Base-by-base conservation (phyloP, 2,888 invertebrate genomes). In the Eupeodes luniger region DNA sequence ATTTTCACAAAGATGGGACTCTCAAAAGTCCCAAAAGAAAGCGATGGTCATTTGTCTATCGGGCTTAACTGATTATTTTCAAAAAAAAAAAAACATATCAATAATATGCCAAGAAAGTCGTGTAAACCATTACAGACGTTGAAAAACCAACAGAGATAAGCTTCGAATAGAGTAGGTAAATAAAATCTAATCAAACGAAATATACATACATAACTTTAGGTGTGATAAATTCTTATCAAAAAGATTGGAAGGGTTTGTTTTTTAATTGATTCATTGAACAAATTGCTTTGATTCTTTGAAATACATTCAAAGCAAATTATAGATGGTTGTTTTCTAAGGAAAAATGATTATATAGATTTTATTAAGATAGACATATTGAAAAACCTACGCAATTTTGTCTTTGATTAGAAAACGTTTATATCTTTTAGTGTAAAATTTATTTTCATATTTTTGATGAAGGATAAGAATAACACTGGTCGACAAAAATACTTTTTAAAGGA, bases 1-100 rank as follows among this genome's bases (percentile, higher is more conserved):
- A 66, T 67, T 79, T 10, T 19, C 36, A 27, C 27, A 27, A 27
- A 27, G 9, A 80, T 55, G 66, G 69, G 61, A 12, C 55, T 62
- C 19, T 62, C 11, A 11, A 27, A 57, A 67, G 6, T 47, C 47
- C 49, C 49, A 59, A 51, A 34, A 64, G 19, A 66, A 51, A 44
- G 57, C 47, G 36, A 59, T 53, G 76, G 75, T 83, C 66, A 80
- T 86, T 86, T 86, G 83, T 83, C 75, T 61, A 57, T 4, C 70
- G 19, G 78, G 44, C 36, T 55, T 64, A 69, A 79, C 79, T 79
- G 86, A 86, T 86, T 82, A 47, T 83, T 51, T 74, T 64, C 53
- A 44, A 55, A 61, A 77, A 72, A 51, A 47, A 44, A 55, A 61
- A 77, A 72, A 51, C 61, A 53, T 72, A 70, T 14, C n/a, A 70